These are phyloP conservation scores for Lucinisca nassula DNA, from an alignment of 2,888 invertebrate genomes.

Conservation along the genomic window DNA sequence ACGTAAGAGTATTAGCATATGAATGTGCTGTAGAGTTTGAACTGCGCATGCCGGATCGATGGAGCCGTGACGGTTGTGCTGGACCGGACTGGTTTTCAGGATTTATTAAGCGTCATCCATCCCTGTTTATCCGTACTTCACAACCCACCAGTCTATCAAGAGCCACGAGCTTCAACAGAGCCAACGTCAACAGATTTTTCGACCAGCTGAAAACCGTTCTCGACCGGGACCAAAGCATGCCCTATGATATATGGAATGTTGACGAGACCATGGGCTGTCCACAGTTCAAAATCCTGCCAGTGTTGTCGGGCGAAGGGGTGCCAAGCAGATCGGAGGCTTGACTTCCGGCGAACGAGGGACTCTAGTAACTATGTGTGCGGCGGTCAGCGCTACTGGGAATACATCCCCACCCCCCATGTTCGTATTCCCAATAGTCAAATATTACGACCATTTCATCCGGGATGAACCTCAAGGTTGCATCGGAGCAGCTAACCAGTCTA, in stretches of 20 bases:
- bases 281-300: conserved; percentile 62
- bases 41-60: conserved; percentile 44
- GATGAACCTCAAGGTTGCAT: conserved; percentile 36
- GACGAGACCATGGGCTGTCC: conserved; percentile 63
- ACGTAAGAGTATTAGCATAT: conserved; percentile 53
- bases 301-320: conserved; percentile 49
- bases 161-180: conserved; percentile 58
- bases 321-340: conserved; percentile 62
- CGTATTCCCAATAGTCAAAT: conserved; percentile 50
- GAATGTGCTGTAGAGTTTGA: conserved; percentile 43
- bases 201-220: conserved; percentile 53
- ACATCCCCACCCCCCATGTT: conserved; percentile 57
- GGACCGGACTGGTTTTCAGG: conserved; percentile 66
- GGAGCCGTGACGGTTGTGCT: conserved; percentile 53
- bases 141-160: conserved; percentile 65
- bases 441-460: conserved; percentile 37
- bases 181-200: conserved; percentile 47
- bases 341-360: conserved; percentile 64
- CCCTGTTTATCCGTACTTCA: conserved; percentile 57
- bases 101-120: conserved; percentile 43
- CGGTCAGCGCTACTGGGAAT: conserved; percentile 56
- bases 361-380: conserved; percentile 42
- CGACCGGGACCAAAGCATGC: conserved; percentile 29
- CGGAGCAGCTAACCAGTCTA: conserved; percentile 55
- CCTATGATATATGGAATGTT: conserved; percentile 54